Evolutionary conservation across 2,888 invertebrate species (phyloP).

Genomic region (Teleogryllus oceanicus): DNA sequence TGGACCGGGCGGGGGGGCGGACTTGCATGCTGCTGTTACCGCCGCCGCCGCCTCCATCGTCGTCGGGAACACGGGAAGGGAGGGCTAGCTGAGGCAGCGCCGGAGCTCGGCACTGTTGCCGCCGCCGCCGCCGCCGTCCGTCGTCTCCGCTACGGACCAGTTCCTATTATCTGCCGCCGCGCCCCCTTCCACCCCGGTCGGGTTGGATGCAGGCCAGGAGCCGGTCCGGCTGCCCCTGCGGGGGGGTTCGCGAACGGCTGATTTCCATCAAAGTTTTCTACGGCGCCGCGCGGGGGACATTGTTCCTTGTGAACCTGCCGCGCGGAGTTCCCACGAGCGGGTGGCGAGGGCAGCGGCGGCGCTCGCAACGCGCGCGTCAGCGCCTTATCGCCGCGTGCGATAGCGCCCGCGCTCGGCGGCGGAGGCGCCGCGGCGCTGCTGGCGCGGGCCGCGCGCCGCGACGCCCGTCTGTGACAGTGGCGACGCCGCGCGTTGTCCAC

Average conservation of each 20-base stretch:
- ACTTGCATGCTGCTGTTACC: background rate
- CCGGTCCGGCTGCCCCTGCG: background rate
- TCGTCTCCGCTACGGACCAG: no score
- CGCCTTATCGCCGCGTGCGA: background rate
- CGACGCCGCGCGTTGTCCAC: slow-evolving; percentile 1
- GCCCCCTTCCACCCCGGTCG: background rate
- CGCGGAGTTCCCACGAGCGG: no score
- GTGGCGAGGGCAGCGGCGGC: no score
- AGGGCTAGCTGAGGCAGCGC: background rate
- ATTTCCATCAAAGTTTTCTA: background rate
- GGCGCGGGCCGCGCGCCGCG: background rate
- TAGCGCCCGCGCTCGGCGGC: background rate
- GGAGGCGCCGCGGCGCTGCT: background rate
- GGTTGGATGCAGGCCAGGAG: slow-evolving; percentile 3
- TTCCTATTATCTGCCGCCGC: slow-evolving; percentile 19
- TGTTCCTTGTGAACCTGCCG: no score
- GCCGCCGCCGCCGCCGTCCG: no score
- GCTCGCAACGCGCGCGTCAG: no score
- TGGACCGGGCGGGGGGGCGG: background rate
- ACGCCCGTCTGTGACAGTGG: background rate
- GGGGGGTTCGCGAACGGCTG: background rate
- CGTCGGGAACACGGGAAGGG: background rate
- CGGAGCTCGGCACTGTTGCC: background rate
- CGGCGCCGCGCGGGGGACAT: background rate
- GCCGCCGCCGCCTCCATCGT: background rate